phyloP scores from a whole-genome alignment of 2,113 vertebrate genomes.

The Trematomus loennbergii region DNA sequence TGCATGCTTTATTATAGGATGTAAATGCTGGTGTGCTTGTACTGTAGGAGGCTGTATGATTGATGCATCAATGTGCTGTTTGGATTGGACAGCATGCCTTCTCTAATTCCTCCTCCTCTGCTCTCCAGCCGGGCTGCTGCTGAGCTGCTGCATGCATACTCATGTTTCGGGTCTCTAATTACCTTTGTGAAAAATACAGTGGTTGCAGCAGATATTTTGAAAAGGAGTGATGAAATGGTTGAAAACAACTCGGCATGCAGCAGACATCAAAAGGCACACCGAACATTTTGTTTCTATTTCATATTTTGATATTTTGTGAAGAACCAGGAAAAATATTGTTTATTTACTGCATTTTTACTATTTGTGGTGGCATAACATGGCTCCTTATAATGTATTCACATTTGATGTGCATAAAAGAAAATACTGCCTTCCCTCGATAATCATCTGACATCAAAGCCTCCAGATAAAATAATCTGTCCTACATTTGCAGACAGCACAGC shows the following conservation, averaged over 20 bases:
- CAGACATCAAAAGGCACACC: neutral
- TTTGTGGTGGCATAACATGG: neutral
- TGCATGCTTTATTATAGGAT: slow-evolving; percentile 29
- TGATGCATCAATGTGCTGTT: slow-evolving; percentile 65
- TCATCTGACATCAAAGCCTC: slow-evolving; percentile 59
- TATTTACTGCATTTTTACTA: slow-evolving; percentile 10
- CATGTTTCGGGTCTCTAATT: slow-evolving; percentile 79
- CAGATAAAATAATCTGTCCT: slow-evolving; percentile 55
- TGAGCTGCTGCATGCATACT: slow-evolving; percentile 71
- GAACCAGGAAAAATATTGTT: slow-evolving; percentile 3
- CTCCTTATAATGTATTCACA: slow-evolving; percentile 17
- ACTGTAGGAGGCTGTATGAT: slow-evolving; percentile 43
- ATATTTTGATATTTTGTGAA: neutral
- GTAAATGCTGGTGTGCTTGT: slow-evolving; percentile 20
- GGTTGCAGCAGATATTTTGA: slow-evolving; percentile 57
- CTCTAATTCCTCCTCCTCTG: slow-evolving; percentile 41
- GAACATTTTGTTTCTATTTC: neutral
- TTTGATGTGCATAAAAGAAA: slow-evolving; percentile 28
- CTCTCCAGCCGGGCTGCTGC: slow-evolving; percentile 39
- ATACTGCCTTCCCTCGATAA: slow-evolving; percentile 31
- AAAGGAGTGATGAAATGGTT: slow-evolving; percentile 31
- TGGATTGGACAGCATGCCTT: slow-evolving; percentile 51
- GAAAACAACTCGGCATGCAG: slow-evolving; percentile 48
- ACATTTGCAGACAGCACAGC: slow-evolving; percentile 55
- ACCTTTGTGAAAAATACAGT: slow-evolving; percentile 78